Percentiles rank a stretch among this genome's conserved stretches.
Evolutionary conservation across 2,797 vertebrate genomes (phyloP).

Genomic region (Eleutherodactylus coqui): DNA sequence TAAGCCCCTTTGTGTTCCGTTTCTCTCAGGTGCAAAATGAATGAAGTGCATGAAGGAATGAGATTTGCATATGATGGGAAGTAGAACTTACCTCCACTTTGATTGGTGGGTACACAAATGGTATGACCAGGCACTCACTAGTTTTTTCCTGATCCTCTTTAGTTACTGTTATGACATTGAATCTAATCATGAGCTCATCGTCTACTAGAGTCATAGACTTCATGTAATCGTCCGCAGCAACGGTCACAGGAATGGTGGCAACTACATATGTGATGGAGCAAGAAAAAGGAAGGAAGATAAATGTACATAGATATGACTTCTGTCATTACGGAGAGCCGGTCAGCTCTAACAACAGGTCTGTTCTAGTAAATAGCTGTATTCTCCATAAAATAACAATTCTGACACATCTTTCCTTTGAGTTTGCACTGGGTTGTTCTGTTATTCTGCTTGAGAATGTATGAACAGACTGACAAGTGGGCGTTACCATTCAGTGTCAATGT

Average conservation of each 20-base stretch:
- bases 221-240: conserved; percentile 62
- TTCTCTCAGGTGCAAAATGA: background rate
- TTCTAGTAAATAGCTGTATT: too few species aligned
- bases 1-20: too few species aligned
- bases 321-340: too few species aligned
- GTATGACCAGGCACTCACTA: conserved; percentile 54
- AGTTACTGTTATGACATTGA: conserved; percentile 66
- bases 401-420: too few species aligned
- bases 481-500: too few species aligned
- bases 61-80: background rate
- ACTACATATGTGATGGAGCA: conserved; percentile 59
- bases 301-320: too few species aligned
- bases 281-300: background rate
- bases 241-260: conserved; percentile 66
- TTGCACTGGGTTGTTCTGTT: too few species aligned
- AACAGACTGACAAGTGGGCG: too few species aligned
- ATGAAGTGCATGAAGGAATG: background rate
- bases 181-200: conserved; percentile 67
- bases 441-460: too few species aligned
- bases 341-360: too few species aligned
- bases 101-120: conserved; percentile 71
- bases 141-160: conserved; percentile 62
- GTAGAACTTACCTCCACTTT: conserved; percentile 69
- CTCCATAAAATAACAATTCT: too few species aligned
- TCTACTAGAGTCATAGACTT: conserved; percentile 54